Evolutionary conservation across 2,797 vertebrate species (phyloP), one percentile per base, ranked within the genome.

Genomic region (Oophaga sylvatica): DNA sequence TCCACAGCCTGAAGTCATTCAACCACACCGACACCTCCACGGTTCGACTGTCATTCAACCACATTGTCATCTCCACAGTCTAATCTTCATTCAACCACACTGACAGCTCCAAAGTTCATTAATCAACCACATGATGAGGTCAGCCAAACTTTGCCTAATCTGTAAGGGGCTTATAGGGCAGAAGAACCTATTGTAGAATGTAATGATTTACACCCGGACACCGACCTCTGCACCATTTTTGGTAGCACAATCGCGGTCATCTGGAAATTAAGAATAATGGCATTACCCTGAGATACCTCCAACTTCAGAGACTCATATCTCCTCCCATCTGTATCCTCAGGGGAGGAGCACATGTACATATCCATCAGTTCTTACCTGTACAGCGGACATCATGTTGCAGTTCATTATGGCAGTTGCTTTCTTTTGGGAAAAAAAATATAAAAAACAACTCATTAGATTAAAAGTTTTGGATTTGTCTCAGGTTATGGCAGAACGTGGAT

Each of bases 241-340:
- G 96, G 95, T 87, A 96, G 95, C 91, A 96, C 88, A 41, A 96
- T 87, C 77, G 93, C 91, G n/a, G 94, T 95, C 95, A 96, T 96
- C 96, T 96, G 91, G 4, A 84, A 84, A 12, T 3, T 10, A 19
- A 48, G 10, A 75, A 67, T 3, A 67, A 76, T 29, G 31, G 29
- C 17, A 41, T 11, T 56, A 35, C n/a, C 22, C 12, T 45, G 19
- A 19, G 70, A 45, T 5, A 73, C 35, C 70, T 10, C 13, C 26
- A 16, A 67, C 6, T 65, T 2, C 17, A 71, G 31, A 8, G 71
- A 78, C 29, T 81, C 48, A 70, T 80, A 65, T 31, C 67, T 57
- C n/a, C 57, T 79, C 16, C 62, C 19, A 19, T 77, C 8, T 8
- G 59, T n/a, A 29, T 56, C 71, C 67, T n/a, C 53, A 59, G 62